Conservation (phyloP, 2,113 vertebrate species). For the Cyanistes caeruleus region DNA sequence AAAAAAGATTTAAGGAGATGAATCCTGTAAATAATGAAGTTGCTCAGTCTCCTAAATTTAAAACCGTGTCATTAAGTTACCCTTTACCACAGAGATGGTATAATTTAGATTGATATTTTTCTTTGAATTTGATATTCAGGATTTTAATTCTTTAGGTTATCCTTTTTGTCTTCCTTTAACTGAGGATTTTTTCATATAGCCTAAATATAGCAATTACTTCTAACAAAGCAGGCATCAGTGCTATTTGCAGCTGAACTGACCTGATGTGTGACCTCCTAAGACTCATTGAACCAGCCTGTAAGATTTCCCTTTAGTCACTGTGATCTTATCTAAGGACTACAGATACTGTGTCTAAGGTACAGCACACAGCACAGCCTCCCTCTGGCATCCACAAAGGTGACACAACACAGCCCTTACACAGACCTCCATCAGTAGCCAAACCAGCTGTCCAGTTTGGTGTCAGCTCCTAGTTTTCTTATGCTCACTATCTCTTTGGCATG, state of each 20-base stretch:
- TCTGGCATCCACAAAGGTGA: neutral
- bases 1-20: neutral
- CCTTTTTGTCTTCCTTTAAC: neutral
- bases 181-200: neutral
- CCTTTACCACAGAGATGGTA: neutral
- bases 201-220: neutral
- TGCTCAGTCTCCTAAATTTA: neutral
- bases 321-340: neutral
- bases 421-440: neutral
- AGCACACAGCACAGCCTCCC: neutral
- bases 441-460: neutral
- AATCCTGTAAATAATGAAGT: neutral
- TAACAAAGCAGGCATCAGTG: neutral
- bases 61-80: neutral
- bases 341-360: neutral
- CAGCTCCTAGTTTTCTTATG: neutral
- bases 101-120: neutral
- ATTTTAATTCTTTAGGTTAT: neutral
- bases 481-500: neutral
- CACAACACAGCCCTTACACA: neutral
- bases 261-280: neutral
- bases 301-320: neutral
- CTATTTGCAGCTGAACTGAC: neutral
- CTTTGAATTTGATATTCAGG: neutral
- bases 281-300: neutral